Evolutionary conservation across 2,113 vertebrate species (phyloP).

Genomic region (Caloenas nicobarica): DNA sequence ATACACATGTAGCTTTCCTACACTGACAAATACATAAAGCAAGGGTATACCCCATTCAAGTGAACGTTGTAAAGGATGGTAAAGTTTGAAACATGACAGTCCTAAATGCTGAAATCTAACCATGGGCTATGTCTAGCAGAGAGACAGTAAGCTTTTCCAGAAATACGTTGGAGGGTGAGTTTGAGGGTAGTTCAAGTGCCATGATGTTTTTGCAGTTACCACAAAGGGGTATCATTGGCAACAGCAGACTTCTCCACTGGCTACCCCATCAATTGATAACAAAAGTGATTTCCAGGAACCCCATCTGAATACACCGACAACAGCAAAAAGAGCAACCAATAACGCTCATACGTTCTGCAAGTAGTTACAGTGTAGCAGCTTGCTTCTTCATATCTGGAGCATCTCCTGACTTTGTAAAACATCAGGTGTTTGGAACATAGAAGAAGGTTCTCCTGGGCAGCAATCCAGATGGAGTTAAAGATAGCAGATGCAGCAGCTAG

Average conservation of each 20-base stretch:
- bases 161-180: background rate
- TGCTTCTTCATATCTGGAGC: background rate
- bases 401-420: background rate
- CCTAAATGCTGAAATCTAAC: background rate
- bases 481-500: background rate
- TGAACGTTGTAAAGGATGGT: background rate
- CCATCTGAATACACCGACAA: background rate
- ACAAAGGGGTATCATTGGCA: background rate
- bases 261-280: background rate
- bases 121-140: background rate
- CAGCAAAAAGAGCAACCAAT: background rate
- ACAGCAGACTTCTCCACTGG: background rate
- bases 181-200: background rate
- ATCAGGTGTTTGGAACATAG: background rate
- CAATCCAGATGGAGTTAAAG: background rate
- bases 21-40: background rate
- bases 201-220: background rate
- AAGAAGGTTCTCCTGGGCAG: background rate
- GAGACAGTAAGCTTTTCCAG: background rate
- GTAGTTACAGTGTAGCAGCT: background rate
- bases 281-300: background rate
- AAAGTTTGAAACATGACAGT: background rate
- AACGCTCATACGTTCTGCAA: background rate
- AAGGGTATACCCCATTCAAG: background rate
- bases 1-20: background rate